phyloP scores from a whole-genome alignment of 1,140 invertebrate species.

The Trichonephila clavata region DNA sequence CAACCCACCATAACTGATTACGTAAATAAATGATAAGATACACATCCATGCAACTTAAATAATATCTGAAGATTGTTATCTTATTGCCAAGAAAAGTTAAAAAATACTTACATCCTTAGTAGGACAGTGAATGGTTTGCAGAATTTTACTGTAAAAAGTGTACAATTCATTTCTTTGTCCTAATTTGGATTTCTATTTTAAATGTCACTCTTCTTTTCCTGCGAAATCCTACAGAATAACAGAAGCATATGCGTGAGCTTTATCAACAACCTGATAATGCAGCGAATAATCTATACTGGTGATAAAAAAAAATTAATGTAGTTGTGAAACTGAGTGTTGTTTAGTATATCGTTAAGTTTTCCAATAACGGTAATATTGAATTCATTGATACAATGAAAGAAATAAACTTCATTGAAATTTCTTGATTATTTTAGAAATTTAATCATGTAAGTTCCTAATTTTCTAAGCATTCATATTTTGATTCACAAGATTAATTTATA shows the following conservation, averaged over 20 bases:
- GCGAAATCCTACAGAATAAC: not conserved
- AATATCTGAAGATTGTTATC: not conserved
- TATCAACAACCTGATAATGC: conserved; percentile 34
- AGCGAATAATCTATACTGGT: not conserved
- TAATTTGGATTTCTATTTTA: not conserved
- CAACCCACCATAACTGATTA: no score
- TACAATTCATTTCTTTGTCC: not conserved
- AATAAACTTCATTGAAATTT: no score
- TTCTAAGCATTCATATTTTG: no score
- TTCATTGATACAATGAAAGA: no score
- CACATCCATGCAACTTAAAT: not conserved
- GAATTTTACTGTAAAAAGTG: not conserved
- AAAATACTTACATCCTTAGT: not conserved
- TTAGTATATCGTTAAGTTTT: not conserved
- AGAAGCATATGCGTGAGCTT: conserved; percentile 36
- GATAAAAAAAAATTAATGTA: conserved; percentile 17
- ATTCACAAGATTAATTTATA: no score
- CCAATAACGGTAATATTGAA: no score
- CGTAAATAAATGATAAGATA: no score
- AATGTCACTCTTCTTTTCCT: not conserved
- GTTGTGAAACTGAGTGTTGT: not conserved
- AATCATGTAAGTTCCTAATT: no score
- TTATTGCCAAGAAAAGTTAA: not conserved
- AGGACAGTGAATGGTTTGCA: not conserved
- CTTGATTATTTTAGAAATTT: no score